Evolutionary conservation across 2,888 invertebrate species (phyloP).

Genomic region (Coleophora deauratella): DNA sequence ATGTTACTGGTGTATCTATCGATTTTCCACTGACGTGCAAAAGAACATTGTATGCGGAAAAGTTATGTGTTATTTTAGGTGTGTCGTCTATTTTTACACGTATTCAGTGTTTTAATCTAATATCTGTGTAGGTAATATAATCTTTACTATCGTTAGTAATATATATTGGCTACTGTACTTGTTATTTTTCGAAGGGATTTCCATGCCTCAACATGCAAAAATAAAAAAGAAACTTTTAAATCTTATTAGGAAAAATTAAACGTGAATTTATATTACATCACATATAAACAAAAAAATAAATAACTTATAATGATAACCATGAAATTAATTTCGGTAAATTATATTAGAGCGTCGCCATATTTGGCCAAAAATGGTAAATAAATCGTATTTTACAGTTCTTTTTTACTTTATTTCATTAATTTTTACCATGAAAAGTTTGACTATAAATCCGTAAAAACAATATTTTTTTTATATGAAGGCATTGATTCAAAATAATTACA

Average conservation of each 20-base stretch:
- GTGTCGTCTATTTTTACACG: slow-evolving; percentile 11
- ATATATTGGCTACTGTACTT: too few relatives aligned
- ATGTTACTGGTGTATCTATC: slow-evolving; percentile 40
- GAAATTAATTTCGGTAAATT: neutral
- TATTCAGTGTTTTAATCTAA: slow-evolving; percentile 25
- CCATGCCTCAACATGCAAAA: neutral
- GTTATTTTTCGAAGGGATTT: neutral
- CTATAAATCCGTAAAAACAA: too few relatives aligned
- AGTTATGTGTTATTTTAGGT: slow-evolving; percentile 46
- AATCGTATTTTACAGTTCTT: neutral
- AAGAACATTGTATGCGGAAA: slow-evolving; percentile 48
- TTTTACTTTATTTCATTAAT: too few relatives aligned
- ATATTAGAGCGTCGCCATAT: slow-evolving; percentile 7
- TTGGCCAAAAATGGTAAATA: slow-evolving; percentile 9
- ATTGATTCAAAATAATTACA: too few relatives aligned
- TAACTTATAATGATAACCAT: neutral
- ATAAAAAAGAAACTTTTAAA: neutral
- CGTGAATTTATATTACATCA: neutral
- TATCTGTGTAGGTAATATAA: neutral
- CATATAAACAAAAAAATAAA: neutral
- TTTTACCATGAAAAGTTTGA: too few relatives aligned
- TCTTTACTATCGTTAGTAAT: too few relatives aligned
- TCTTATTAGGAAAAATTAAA: neutral
- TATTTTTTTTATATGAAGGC: too few relatives aligned
- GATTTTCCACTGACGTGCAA: slow-evolving; percentile 62